Conservation (phyloP, 2,888 invertebrate species). For the Mantis religiosa region DNA sequence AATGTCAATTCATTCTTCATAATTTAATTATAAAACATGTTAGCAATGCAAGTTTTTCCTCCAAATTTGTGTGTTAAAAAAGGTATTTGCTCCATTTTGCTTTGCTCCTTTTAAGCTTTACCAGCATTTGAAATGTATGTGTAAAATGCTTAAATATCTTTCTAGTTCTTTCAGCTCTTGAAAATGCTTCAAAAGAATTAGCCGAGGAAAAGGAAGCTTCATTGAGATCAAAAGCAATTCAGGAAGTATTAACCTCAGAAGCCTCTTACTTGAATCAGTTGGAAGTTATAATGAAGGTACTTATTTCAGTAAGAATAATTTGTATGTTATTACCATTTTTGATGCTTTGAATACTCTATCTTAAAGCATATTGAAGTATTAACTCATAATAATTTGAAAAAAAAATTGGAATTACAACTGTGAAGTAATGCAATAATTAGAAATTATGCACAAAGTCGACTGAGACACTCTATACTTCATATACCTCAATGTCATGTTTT, state of each 20-base stretch:
- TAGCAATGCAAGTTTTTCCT: too few relatives aligned
- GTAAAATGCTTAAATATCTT: conserved; percentile 10
- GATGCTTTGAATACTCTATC: neutral
- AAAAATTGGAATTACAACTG: too few relatives aligned
- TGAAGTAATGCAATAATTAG: too few relatives aligned
- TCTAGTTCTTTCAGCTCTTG: conserved; percentile 55
- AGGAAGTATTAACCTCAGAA: conserved; percentile 68
- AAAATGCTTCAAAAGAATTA: conserved; percentile 43
- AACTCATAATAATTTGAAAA: too few relatives aligned
- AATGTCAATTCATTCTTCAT: neutral
- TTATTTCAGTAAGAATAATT: neutral
- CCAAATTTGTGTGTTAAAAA: too few relatives aligned
- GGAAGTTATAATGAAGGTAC: conserved; percentile 58
- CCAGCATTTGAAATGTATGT: too few relatives aligned
- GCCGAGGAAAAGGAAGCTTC: conserved; percentile 41
- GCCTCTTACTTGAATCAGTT: conserved; percentile 64
- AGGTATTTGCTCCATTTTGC: too few relatives aligned
- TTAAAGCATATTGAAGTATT: neutral
- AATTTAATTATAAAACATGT: neutral
- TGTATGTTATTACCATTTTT: too few relatives aligned
- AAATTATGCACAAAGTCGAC: too few relatives aligned
- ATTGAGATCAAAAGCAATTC: conserved; percentile 51
- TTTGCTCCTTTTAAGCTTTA: too few relatives aligned
- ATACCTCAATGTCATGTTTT: too few relatives aligned
- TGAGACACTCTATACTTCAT: too few relatives aligned